Evolutionary conservation across 2,113 vertebrate genomes (phyloP).

Genomic region (Tyto alba): DNA sequence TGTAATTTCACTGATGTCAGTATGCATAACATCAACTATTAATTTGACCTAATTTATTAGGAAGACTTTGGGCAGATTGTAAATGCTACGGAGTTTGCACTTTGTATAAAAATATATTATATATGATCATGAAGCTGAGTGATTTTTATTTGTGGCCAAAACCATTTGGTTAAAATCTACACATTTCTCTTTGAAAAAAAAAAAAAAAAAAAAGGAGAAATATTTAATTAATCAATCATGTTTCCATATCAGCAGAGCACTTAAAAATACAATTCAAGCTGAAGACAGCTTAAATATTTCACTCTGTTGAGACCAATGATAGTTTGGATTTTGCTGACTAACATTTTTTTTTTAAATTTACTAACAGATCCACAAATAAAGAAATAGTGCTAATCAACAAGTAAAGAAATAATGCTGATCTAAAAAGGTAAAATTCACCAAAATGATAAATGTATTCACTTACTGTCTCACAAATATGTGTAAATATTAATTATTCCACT

Average conservation of each 20-base stretch:
- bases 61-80: constrained; percentile 41
- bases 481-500: not conserved
- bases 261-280: not conserved
- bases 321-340: not conserved
- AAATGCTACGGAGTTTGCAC: constrained; percentile 25
- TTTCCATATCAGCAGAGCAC: not conserved
- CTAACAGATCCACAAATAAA: not conserved
- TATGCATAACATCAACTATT: constrained; percentile 41
- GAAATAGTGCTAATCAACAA: not conserved
- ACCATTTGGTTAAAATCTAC: not conserved
- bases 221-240: not conserved
- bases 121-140: not conserved
- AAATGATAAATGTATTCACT: not conserved
- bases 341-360: not conserved
- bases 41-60: constrained; percentile 57
- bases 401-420: not conserved
- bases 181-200: not conserved
- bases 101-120: constrained; percentile 14
- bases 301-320: not conserved
- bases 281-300: not conserved
- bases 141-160: constrained; percentile 13
- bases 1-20: constrained; percentile 59
- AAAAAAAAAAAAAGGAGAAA: not conserved
- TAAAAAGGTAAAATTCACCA: not conserved
- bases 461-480: not conserved